These are phyloP conservation scores for Melanostoma scalare DNA, from an alignment of 2,888 invertebrate species.

Conservation along the genomic window DNA sequence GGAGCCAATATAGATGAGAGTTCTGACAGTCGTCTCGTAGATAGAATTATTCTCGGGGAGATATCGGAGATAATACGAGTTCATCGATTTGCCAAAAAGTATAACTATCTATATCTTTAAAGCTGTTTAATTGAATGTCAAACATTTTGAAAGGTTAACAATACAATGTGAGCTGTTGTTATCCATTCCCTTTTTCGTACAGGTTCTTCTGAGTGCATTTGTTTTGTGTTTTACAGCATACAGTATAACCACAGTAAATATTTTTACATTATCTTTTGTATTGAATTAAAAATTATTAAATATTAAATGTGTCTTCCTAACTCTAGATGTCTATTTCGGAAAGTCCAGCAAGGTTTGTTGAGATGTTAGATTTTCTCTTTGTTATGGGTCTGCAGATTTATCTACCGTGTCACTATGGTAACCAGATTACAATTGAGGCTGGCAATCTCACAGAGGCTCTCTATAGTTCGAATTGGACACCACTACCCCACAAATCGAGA, in stretches of 20 bases:
- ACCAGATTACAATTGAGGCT: slow-evolving; percentile 77
- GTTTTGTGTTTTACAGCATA: slow-evolving; percentile 77
- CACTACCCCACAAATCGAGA: slow-evolving; percentile 74
- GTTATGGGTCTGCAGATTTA: slow-evolving; percentile 78
- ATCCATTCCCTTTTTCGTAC: slow-evolving; percentile 75
- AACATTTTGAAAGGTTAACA: slow-evolving; percentile 29
- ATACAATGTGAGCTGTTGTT: slow-evolving; percentile 51
- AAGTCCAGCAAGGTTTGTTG: slow-evolving; percentile 40
- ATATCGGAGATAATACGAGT: slow-evolving; percentile 18
- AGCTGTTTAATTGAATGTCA: neutral
- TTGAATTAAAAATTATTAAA: neutral
- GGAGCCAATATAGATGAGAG: neutral
- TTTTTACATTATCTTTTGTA: too few species aligned
- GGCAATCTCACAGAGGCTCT: slow-evolving; percentile 74
- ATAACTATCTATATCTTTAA: neutral
- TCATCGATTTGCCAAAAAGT: slow-evolving; percentile 47
- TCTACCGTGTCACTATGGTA: slow-evolving; percentile 79
- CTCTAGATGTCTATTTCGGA: slow-evolving; percentile 44
- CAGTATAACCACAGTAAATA: slow-evolving; percentile 75
- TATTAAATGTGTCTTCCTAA: neutral
- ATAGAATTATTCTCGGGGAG: slow-evolving; percentile 6
- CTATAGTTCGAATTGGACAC: slow-evolving; percentile 78
- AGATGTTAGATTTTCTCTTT: slow-evolving; percentile 74
- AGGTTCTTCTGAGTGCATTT: slow-evolving; percentile 78
- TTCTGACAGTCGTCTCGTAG: neutral